These are phyloP conservation scores for Eurytemora carolleeae DNA, from an alignment of 1,140 invertebrate species.

Conservation along the genomic window DNA sequence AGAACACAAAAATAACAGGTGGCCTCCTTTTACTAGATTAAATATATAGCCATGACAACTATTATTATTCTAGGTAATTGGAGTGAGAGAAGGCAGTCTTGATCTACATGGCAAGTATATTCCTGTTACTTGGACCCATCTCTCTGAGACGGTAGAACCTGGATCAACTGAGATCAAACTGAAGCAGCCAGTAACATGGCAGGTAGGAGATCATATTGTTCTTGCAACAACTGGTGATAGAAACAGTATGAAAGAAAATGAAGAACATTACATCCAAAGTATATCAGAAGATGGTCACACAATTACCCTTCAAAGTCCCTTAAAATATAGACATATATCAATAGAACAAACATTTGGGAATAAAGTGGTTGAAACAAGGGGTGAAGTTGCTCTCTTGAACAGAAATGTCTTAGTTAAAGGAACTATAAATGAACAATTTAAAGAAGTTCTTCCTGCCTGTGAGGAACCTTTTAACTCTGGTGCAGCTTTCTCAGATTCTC, in stretches of 20 bases:
- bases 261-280: conserved; percentile 13
- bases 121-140: conserved; percentile 16
- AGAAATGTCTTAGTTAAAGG: conserved; percentile 17
- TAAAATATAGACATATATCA: conserved; percentile 15
- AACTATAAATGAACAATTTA: conserved; percentile 15
- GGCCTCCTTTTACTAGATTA: too few relatives aligned
- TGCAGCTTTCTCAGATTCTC: neutral
- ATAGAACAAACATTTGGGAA: conserved; percentile 16
- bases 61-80: conserved; percentile 16
- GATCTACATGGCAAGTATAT: conserved; percentile 16
- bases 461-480: conserved; percentile 6
- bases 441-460: conserved; percentile 9
- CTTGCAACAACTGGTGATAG: conserved; percentile 16
- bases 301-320: conserved; percentile 16
- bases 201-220: conserved; percentile 16
- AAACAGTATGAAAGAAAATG: conserved; percentile 15
- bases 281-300: conserved; percentile 14
- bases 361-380: conserved; percentile 13
- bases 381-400: conserved; percentile 17
- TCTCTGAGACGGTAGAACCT: conserved; percentile 6
- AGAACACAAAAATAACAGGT: too few relatives aligned
- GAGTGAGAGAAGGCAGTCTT: conserved; percentile 15
- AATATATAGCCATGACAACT: too few relatives aligned
- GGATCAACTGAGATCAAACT: conserved; percentile 13
- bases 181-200: conserved; percentile 14